Base-by-base conservation (phyloP, 2,888 invertebrate genomes). In the Drosophila rellima region DNA sequence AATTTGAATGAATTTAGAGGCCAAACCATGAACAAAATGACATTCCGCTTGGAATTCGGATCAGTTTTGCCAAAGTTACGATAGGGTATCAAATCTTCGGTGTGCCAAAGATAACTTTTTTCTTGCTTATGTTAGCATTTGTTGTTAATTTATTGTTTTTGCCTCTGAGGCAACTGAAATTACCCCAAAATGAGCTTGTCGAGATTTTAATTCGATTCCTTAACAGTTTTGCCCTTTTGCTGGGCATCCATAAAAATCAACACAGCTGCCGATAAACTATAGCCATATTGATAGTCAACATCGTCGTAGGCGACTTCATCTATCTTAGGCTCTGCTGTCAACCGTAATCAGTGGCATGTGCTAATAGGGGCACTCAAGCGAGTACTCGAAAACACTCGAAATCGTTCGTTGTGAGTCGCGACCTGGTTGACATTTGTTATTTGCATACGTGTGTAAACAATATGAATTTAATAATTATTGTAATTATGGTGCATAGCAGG, bases 391-490 rank as follows among this genome's bases (percentile, higher is more conserved):
- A 45, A 59, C 45, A 31, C 54, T 52, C 39, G 37, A 37, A 37
- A 15, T n/a, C 52, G 51, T 35, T 57, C 26, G 13, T 23, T 20
- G 23, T 10, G n/a, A 31, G 37, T 37, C 61, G 35, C 62, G 61
- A 63, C 52, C 45, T 55, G 76, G 68, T 66, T 75, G 54, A 84
- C 62, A 71, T 59, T 60, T 70, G 33, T 23, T 52, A 33, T 54
- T 78, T 68, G 78, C 66, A 70, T 80, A 69, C 64, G 59, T 65
- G 76, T 79, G 70, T 76, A 69, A 71, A 70, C 68, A 77, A 80
- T 83, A 57, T 86, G 87, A 88, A 64, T 88, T 71, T 72, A 77
- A 86, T 69, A 80, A 78, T 74, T 70, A 85, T 66, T 67, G 70
- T 68, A 68, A 71, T 75, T 70, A 72, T 40, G 33, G 55, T 44